Evolutionary conservation across 2,113 vertebrate genomes (phyloP).

Genomic region (Dromas ardeola): DNA sequence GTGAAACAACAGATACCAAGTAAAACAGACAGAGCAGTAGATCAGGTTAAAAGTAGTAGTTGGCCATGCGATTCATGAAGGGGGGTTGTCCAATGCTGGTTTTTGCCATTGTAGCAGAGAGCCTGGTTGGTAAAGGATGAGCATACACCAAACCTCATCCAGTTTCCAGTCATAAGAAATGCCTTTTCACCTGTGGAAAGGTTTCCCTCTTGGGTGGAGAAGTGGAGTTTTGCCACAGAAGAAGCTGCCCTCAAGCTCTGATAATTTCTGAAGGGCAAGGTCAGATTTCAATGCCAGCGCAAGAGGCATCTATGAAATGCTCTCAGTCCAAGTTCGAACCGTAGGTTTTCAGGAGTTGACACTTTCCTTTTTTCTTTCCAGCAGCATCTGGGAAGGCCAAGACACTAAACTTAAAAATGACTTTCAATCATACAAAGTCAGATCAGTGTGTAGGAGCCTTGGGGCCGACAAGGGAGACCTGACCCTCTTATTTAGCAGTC

Average conservation of each 20-base stretch:
- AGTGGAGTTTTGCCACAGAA: neutral
- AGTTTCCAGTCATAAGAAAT: neutral
- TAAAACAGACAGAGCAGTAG: neutral
- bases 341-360: neutral
- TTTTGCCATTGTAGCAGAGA: neutral
- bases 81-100: neutral
- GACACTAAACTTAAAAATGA: neutral
- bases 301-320: neutral
- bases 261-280: neutral
- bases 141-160: neutral
- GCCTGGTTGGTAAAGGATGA: neutral
- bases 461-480: neutral
- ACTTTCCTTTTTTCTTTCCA: neutral
- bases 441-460: neutral
- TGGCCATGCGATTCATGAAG: neutral
- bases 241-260: neutral
- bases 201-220: neutral
- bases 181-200: neutral
- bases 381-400: neutral
- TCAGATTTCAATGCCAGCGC: neutral
- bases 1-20: neutral
- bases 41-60: neutral
- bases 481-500: neutral
- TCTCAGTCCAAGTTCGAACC: neutral
- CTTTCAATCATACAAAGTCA: neutral